A percentile compares a stretch with the other conserved stretches of the same genome.
phyloP scores from a whole-genome alignment of 2,113 vertebrate species.

The Callopanchax toddi region DNA sequence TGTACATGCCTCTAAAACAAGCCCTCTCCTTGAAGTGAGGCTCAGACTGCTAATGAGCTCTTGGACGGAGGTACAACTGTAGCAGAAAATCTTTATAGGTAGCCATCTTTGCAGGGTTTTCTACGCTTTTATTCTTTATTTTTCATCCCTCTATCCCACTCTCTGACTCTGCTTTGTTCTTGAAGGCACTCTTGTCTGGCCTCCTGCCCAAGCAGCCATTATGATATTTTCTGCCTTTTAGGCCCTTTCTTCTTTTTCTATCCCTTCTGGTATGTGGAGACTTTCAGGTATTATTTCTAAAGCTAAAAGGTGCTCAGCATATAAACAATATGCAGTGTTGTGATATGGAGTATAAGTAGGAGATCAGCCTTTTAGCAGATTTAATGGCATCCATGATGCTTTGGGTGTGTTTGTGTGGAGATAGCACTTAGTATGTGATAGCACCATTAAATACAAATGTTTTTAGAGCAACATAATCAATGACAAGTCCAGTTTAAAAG shows the following conservation, averaged over 20 bases:
- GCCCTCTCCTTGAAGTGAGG: slow-evolving; percentile 75
- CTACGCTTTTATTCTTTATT: background rate
- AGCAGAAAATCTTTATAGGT: slow-evolving; percentile 53
- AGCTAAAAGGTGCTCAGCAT: background rate
- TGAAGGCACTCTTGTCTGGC: slow-evolving; percentile 59
- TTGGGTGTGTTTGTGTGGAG: background rate
- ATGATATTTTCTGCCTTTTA: slow-evolving; percentile 57
- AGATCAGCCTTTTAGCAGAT: background rate
- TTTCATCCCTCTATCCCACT: slow-evolving; percentile 10
- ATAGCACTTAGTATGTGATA: background rate
- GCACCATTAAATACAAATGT: background rate
- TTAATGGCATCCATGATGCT: no score
- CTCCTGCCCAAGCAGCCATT: slow-evolving; percentile 57
- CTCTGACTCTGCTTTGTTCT: slow-evolving; percentile 44
- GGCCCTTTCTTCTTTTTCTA: slow-evolving; percentile 17
- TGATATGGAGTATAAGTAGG: background rate
- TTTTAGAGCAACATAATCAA: no score
- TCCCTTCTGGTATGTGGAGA: slow-evolving; percentile 22
- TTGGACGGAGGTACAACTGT: slow-evolving; percentile 22
- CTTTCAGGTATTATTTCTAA: slow-evolving; percentile 15
- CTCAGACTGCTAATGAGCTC: slow-evolving; percentile 74
- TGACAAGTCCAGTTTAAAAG: no score
- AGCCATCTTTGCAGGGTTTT: slow-evolving; percentile 12
- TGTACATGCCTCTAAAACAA: slow-evolving; percentile 65
- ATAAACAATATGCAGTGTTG: background rate